Evolutionary conservation across 2,113 vertebrate genomes (phyloP).

Genomic region (Elephas maximus): DNA sequence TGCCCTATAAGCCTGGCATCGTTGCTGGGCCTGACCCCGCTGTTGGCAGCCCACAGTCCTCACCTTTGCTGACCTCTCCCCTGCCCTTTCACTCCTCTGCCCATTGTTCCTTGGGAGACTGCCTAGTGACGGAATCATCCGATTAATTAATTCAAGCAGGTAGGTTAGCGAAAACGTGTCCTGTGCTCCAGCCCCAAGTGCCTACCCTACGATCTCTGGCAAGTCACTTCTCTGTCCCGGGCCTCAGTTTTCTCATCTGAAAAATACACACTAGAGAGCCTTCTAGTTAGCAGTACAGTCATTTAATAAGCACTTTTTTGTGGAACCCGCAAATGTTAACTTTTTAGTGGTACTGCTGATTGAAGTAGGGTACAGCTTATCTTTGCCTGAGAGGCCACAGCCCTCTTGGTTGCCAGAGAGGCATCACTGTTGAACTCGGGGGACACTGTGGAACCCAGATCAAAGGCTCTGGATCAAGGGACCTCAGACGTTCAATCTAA

Average conservation of each 20-base stretch:
- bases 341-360: neutral
- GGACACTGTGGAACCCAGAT: neutral
- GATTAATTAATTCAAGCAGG: neutral
- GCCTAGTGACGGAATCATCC: neutral
- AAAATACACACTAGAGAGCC: neutral
- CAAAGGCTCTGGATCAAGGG: neutral
- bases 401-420: neutral
- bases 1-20: too few species aligned
- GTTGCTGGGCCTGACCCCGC: rapidly evolving
- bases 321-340: neutral
- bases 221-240: neutral
- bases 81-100: neutral
- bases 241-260: neutral
- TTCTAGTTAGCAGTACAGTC: neutral
- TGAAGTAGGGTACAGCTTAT: neutral
- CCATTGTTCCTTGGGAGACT: too few species aligned
- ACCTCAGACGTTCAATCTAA: neutral
- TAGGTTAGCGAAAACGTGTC: neutral
- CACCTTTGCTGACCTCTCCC: rapidly evolving
- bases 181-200: neutral
- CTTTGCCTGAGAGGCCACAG: neutral
- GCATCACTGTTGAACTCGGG: rapidly evolving
- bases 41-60: neutral
- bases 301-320: neutral
- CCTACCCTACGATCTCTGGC: neutral